Conservation (phyloP, 2,797 vertebrate genomes). For the Acanthurus lineatus region DNA sequence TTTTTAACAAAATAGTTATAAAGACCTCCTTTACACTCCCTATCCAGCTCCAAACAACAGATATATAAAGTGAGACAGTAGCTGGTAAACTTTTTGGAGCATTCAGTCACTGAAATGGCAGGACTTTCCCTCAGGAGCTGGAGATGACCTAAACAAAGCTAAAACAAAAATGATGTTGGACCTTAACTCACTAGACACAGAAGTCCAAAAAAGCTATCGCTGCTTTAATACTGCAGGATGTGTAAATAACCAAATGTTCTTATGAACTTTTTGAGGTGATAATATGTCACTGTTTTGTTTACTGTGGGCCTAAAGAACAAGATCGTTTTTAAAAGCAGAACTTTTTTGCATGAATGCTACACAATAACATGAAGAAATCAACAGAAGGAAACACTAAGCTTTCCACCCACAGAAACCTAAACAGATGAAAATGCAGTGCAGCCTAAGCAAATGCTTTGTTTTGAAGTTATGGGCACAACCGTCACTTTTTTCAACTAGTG, state of each 20-base stretch:
- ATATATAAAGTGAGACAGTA: not conserved
- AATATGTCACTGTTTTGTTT: not conserved
- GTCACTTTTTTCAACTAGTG: not conserved
- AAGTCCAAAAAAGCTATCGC: not conserved
- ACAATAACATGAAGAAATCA: too few species aligned
- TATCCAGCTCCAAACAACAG: not conserved
- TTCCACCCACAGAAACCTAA: not conserved
- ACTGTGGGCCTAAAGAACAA: not conserved
- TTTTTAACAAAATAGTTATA: not conserved
- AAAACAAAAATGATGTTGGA: not conserved
- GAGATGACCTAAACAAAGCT: not conserved
- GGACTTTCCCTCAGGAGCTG: not conserved
- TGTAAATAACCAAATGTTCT: not conserved
- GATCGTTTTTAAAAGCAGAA: not conserved
- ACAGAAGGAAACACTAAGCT: not conserved
- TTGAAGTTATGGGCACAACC: not conserved
- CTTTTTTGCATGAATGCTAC: too few species aligned
- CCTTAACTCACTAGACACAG: not conserved
- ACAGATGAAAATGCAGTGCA: conserved; percentile 19
- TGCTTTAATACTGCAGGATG: not conserved
- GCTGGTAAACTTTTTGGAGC: not conserved
- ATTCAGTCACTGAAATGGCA: not conserved
- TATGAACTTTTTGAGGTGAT: not conserved
- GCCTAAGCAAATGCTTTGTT: not conserved
- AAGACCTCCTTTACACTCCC: not conserved